phyloP scores from a whole-genome alignment of 2,888 invertebrate genomes.

The Patella caerulea region DNA sequence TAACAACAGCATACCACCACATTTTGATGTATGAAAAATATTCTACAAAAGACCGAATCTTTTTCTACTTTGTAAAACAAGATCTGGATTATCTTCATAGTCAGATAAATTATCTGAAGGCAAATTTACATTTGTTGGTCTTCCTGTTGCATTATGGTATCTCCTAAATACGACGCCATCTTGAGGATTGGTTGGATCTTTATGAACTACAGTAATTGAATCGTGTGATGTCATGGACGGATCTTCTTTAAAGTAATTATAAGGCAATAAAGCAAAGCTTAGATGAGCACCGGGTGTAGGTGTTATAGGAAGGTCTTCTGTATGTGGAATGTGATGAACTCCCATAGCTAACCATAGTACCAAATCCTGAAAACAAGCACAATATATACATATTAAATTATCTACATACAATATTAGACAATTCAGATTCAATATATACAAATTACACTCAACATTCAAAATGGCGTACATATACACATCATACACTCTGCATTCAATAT shows the following conservation, averaged over 20 bases:
- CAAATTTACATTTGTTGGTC: neutral
- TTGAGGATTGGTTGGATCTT: neutral
- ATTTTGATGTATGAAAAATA: neutral
- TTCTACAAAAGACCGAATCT: neutral
- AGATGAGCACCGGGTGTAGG: neutral
- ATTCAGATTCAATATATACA: too few species aligned
- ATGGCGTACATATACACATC: too few species aligned
- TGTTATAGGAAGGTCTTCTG: slow-evolving; percentile 21
- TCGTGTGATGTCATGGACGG: neutral
- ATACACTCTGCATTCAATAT: too few species aligned
- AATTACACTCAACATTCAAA: too few species aligned
- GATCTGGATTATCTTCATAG: neutral
- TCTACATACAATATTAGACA: too few species aligned
- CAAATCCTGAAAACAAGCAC: slow-evolving; percentile 4
- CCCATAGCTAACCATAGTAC: slow-evolving; percentile 13
- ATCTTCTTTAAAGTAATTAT: neutral
- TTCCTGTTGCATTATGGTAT: neutral
- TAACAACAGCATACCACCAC: neutral
- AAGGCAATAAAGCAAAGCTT: neutral
- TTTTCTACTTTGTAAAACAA: slow-evolving; percentile 1
- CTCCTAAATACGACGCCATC: neutral
- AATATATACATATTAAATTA: too few species aligned
- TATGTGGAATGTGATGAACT: slow-evolving; percentile 1
- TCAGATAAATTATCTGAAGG: neutral
- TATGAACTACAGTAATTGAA: neutral